Base-by-base conservation (phyloP, 1,140 invertebrate species). In the Procambarus virginalis region DNA sequence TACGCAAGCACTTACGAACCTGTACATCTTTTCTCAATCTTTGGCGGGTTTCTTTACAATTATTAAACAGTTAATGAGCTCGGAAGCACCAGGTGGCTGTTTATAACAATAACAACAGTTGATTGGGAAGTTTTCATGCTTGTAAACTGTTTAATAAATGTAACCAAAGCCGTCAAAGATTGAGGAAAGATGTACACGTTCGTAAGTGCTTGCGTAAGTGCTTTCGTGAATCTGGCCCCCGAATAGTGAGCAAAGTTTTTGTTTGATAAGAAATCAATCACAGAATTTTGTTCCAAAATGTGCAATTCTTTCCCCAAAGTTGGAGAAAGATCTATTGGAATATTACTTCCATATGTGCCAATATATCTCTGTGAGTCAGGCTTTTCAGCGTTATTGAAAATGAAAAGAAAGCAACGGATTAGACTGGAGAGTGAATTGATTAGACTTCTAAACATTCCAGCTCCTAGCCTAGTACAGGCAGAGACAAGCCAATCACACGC, bases 281-380 rank as follows among this genome's bases (percentile, higher is more conserved):
- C 14, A 77, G 12, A 77, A 77, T 77, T 77, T 77, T 77, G 75
- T 0, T 12, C 5, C 3, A 14, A 45, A 22, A 77, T 45, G 75
- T 45, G 75, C 75, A 17, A 76, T 76, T 76, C 75, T 22, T 77
- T 1, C 51, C 3, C 20, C 34, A 77, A 77, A 12, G 34, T 77
- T 6, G 34, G n/a, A 77, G 48, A 77, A 77, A 77, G 12, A 46
- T 0, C 75, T 77, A 77, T 77, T 17, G n/a, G 17, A 45, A 0
- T 1, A 77, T 45, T 77, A 1, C n/a, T 77, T 77, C 75, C 75
- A 49, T 46, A 45, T 77, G 0, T 46, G 75, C 17, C 3, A 3
- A 77, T 22, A 77, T 77, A 45, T 49, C 22, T 77, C 45, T 46
- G 75, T 77, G 75, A 77, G 75, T 77, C 22, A 77, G 75, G 75